Evolutionary conservation across 2,888 invertebrate genomes (phyloP).

Genomic region (Drosophila recens): DNA sequence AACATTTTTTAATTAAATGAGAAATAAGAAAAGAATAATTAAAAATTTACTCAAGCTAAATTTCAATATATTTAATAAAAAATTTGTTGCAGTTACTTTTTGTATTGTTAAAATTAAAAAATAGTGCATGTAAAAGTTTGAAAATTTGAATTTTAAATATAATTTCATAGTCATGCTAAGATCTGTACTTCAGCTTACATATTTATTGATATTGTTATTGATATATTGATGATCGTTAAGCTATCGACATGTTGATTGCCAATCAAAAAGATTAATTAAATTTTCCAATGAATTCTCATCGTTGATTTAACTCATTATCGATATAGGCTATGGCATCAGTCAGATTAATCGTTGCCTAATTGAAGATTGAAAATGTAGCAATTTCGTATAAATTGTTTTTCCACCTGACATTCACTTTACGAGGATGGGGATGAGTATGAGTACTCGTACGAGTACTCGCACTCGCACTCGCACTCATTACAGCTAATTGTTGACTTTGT

Average conservation of each 20-base stretch:
- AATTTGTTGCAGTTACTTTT: too few species aligned
- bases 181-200: too few species aligned
- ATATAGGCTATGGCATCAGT: constrained; percentile 8
- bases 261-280: not conserved
- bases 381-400: constrained; percentile 23
- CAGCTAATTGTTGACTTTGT: constrained; percentile 41
- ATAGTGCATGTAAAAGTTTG: too few species aligned
- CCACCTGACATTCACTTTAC: constrained; percentile 38
- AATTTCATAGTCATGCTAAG: too few species aligned
- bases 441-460: not conserved
- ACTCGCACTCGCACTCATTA: constrained; percentile 4
- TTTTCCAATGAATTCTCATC: not conserved
- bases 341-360: constrained; percentile 22
- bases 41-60: too few species aligned
- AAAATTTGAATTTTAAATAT: too few species aligned
- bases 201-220: not conserved
- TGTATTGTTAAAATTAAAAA: too few species aligned
- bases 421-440: not conserved
- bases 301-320: constrained; percentile 14
- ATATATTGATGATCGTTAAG: not conserved
- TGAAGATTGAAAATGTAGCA: constrained; percentile 16
- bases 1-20: too few species aligned
- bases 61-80: too few species aligned
- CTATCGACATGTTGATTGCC: constrained; percentile 5
- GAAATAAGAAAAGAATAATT: too few species aligned